Percentiles rank a stretch among this genome's conserved stretches.
Conservation (phyloP, 2,888 invertebrate species). For the Eupithecia tripunctaria region DNA sequence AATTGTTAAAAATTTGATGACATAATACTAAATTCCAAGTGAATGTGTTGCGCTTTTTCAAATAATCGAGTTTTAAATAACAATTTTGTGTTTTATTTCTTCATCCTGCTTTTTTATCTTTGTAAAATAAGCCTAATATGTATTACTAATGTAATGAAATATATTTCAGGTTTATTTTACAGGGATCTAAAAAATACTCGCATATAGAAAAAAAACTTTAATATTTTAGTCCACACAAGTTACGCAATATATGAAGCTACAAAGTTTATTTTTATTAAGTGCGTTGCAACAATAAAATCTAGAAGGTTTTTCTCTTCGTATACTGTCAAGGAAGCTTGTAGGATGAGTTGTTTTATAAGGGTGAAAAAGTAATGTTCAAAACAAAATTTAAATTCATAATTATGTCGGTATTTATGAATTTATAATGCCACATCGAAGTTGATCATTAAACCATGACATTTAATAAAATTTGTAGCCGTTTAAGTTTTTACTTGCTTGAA, state of each 20-base stretch:
- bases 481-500: background rate
- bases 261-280: background rate
- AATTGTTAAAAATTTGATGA: constrained; percentile 36
- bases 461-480: background rate
- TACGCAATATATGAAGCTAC: background rate
- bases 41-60: constrained; percentile 78
- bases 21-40: constrained; percentile 50
- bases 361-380: constrained; percentile 7
- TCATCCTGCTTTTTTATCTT: background rate
- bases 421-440: background rate
- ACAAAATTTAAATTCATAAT: background rate
- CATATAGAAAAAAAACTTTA: background rate
- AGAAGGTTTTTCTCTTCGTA: background rate
- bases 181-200: background rate
- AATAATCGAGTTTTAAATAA: constrained; percentile 82
- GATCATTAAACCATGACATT: background rate
- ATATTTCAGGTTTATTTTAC: background rate
- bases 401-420: background rate
- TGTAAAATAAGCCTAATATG: background rate
- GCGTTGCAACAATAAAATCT: constrained; percentile 44
- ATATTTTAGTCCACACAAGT: background rate
- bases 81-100: constrained; percentile 70
- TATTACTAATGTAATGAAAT: background rate
- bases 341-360: constrained; percentile 8
- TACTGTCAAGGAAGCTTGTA: constrained; percentile 23